These are phyloP conservation scores for Drosophila recens DNA, from an alignment of 2,888 invertebrate genomes.

Conservation along the genomic window DNA sequence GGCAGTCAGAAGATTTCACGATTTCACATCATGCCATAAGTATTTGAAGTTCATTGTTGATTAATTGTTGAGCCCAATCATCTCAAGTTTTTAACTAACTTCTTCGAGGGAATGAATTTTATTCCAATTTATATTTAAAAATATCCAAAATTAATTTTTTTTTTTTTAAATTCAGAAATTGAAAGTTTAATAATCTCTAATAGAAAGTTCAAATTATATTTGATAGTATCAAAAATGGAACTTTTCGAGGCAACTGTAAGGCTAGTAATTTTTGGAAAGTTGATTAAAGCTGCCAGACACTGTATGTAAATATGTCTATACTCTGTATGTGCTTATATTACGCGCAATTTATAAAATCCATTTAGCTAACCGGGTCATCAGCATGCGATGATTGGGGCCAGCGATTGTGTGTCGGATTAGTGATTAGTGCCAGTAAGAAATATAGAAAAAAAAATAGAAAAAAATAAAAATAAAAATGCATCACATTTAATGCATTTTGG, in stretches of 20 bases:
- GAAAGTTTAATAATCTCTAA: too few relatives aligned
- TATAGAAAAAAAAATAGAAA: not conserved
- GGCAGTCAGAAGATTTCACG: not conserved
- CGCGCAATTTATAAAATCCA: constrained; percentile 28
- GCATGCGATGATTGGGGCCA: constrained; percentile 42
- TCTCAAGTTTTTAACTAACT: not conserved
- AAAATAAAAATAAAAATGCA: constrained; percentile 13
- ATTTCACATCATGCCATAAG: constrained; percentile 3
- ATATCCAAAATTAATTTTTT: too few relatives aligned
- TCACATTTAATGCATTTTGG: constrained; percentile 37
- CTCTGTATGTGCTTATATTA: constrained; percentile 1
- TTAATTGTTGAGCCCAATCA: not conserved
- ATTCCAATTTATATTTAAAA: not conserved
- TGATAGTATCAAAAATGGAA: not conserved
- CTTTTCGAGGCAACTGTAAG: not conserved
- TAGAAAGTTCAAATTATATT: too few relatives aligned
- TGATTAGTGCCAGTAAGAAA: constrained; percentile 40
- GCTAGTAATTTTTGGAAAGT: not conserved
- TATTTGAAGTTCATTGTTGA: not conserved
- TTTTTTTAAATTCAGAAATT: not conserved
- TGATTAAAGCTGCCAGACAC: constrained; percentile 2
- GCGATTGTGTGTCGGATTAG: constrained; percentile 52
- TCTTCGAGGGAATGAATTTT: not conserved
- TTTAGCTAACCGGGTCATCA: constrained; percentile 59
- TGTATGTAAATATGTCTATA: constrained; percentile 4